Conservation (phyloP, 2,113 vertebrate genomes). For the Notiomystis cincta region DNA sequence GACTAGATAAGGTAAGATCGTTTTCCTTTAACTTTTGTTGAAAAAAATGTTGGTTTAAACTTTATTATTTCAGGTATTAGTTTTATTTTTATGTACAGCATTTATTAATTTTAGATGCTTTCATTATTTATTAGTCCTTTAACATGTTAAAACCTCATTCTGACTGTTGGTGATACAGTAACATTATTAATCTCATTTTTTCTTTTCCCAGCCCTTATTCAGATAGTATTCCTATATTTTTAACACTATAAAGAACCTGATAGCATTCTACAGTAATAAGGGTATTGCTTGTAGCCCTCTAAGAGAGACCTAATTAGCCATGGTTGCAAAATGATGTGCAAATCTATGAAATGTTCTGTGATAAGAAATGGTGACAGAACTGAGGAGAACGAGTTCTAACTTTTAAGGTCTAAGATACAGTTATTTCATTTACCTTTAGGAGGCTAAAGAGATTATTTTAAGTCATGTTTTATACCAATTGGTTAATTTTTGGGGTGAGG, state of each 20-base stretch:
- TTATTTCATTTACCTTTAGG: neutral
- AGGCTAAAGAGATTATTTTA: neutral
- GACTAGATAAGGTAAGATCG: slow-evolving; percentile 86
- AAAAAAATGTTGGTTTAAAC: neutral
- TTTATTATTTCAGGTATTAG: neutral
- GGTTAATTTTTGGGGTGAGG: neutral
- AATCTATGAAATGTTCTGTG: neutral
- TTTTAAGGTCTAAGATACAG: neutral
- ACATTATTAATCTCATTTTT: neutral
- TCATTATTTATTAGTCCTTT: neutral
- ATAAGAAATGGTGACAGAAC: neutral
- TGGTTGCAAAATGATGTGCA: neutral
- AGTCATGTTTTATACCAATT: neutral
- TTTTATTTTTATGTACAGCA: neutral
- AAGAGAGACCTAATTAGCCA: neutral
- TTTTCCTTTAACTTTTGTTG: neutral
- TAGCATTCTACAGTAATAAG: neutral
- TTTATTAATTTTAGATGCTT: neutral
- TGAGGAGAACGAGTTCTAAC: neutral
- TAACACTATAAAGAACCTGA: neutral
- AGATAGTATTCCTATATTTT: neutral
- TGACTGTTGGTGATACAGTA: neutral
- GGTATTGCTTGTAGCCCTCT: neutral
- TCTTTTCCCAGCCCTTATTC: neutral
- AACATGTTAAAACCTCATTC: neutral